Evolutionary conservation across 1,140 invertebrate genomes (phyloP), one percentile per base, ranked within the genome.

Genomic region (Delia radicum): DNA sequence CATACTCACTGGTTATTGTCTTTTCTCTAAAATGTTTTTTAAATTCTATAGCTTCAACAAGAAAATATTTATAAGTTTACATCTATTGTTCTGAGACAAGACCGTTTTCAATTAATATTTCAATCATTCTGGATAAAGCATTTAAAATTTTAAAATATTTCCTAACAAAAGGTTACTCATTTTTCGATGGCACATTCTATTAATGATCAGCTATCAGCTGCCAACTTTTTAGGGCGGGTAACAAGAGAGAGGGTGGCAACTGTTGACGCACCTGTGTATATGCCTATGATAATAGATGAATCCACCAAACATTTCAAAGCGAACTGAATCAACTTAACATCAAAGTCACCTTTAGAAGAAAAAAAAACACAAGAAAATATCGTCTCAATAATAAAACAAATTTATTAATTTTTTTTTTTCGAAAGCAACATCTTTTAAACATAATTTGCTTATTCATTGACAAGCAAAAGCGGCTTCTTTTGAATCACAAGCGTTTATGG

Each of bases 391-490:
- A 65, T n/a, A 65, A 2, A 27, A 63, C 61, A 63, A 27, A 24
- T 42, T 42, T 42, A 15, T 15, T 42, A 63, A 21, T 8, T 21
- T 21, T 24, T 26, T 18, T 1, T 55, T 62, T 62, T 4, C 8
- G 8, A 62, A 65, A 29, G 27, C 28, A 29, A 27, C 8, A 65
- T 67, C 13, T 69, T 33, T 69, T 27, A 46, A 55, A 18, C 71
- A 73, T 73, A 73, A 73, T 73, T 73, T 73, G 71, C 71, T 55
- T 73, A 73, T 73, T 73, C 71, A 73, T 73, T 73, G 71, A 24
- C 71, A 27, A 28, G 28, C 37, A 28, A 46, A n/a, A n/a, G 71
- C 71, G 71, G 71, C 71, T 18, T 73, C 71, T 73, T 73, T 73
- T 73, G 71, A 73, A 27, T 55, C 21, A 55, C 3, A 4, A 55